Conservation (phyloP, 1,140 invertebrate genomes). For the Hetaerina americana region DNA sequence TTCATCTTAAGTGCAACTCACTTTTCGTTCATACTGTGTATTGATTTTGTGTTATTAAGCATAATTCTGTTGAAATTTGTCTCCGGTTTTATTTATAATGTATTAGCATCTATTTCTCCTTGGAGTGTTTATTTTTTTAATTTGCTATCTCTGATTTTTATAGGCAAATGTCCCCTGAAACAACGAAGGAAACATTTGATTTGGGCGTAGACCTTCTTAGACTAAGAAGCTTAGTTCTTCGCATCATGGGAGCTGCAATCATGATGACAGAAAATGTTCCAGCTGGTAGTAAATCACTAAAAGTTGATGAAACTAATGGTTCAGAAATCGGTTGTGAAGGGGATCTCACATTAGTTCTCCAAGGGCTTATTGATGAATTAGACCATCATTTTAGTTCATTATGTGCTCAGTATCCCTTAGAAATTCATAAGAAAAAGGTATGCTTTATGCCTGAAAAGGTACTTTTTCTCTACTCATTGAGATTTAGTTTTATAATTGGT, state of each 20-base stretch:
- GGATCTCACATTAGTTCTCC: not conserved
- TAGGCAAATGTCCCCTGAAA: not conserved
- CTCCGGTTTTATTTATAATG: too few species aligned
- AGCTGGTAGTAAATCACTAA: not conserved
- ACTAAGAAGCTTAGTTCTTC: not conserved
- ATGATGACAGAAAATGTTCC: not conserved
- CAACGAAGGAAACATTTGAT: not conserved
- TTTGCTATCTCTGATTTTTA: too few species aligned
- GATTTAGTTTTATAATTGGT: too few species aligned
- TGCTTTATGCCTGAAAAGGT: not conserved
- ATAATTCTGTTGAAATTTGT: too few species aligned
- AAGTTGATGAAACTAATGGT: not conserved
- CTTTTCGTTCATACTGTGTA: too few species aligned
- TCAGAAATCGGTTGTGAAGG: not conserved
- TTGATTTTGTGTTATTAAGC: too few species aligned
- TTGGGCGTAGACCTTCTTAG: not conserved
- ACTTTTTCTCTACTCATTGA: too few species aligned
- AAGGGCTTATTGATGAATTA: not conserved
- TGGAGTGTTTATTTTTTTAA: too few species aligned
- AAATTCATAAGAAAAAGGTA: not conserved
- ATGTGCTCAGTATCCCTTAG: not conserved
- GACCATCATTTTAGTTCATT: not conserved
- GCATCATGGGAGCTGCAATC: not conserved
- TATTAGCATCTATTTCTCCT: too few species aligned
- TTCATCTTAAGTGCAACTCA: too few species aligned